These are phyloP conservation scores for Cheilosia scutellata DNA, from an alignment of 2,888 invertebrate genomes.

Conservation along the genomic window DNA sequence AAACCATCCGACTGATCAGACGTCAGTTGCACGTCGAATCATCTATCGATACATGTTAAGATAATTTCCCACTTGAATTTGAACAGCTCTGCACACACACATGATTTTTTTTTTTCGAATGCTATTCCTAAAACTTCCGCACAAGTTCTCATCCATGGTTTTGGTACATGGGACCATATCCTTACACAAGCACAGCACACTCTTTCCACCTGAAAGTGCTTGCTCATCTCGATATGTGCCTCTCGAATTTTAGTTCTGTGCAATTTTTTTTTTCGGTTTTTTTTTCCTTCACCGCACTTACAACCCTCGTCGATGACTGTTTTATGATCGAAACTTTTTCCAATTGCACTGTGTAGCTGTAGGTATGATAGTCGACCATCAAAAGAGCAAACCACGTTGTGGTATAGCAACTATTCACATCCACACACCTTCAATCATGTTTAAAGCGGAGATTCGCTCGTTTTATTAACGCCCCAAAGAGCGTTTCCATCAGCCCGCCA, in stretches of 20 bases:
- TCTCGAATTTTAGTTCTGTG: slow-evolving; percentile 11
- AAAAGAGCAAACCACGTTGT: slow-evolving; percentile 17
- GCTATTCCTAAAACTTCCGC: slow-evolving; percentile 32
- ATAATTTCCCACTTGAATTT: slow-evolving; percentile 73
- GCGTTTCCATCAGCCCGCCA: slow-evolving; percentile 2
- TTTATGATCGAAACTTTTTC: slow-evolving; percentile 63
- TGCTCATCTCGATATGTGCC: slow-evolving; percentile 51
- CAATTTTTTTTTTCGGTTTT: background rate
- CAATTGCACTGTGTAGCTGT: slow-evolving; percentile 32
- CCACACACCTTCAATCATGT: slow-evolving; percentile 50
- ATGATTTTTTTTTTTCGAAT: slow-evolving; percentile 7
- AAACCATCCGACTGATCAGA: slow-evolving; percentile 23
- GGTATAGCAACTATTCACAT: slow-evolving; percentile 26
- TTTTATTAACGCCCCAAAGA: slow-evolving; percentile 38
- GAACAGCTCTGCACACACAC: slow-evolving; percentile 15
- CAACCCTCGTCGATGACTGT: slow-evolving; percentile 55
- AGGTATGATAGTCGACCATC: slow-evolving; percentile 19
- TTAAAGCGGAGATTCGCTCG: slow-evolving; percentile 28
- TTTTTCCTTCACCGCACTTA: slow-evolving; percentile 32
- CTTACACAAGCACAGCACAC: background rate
- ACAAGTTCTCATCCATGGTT: slow-evolving; percentile 2
- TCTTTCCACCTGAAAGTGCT: slow-evolving; percentile 60
- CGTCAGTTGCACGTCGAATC: slow-evolving; percentile 47
- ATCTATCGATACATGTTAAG: slow-evolving; percentile 58
- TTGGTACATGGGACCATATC: background rate